A percentile compares a stretch with the other conserved stretches of the same genome.
These are phyloP conservation scores for Brachionus sp. DNA, from an alignment of 1,140 invertebrate genomes.

Conservation along the genomic window DNA sequence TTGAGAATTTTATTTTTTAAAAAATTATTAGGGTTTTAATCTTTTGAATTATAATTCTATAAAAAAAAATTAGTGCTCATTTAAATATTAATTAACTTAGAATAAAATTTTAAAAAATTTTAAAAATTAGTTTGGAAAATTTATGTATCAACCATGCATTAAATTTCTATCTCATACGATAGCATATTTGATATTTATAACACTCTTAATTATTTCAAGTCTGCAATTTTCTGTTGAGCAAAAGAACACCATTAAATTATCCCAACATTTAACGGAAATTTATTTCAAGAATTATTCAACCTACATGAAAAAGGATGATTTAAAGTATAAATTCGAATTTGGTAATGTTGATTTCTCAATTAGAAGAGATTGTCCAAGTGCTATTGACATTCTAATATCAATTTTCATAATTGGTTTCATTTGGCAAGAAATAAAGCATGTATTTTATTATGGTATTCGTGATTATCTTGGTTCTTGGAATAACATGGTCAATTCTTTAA, in stretches of 20 bases:
- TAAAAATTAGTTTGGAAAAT: constrained; percentile 50
- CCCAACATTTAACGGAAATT: neutral
- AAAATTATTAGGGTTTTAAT: too few relatives aligned
- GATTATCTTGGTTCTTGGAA: constrained; percentile 56
- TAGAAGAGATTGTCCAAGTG: neutral
- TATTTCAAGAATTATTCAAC: constrained; percentile 24
- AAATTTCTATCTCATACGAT: constrained; percentile 61
- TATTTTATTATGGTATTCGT: constrained; percentile 52
- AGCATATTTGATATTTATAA: constrained; percentile 67
- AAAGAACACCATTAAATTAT: constrained; percentile 12
- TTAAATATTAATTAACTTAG: too few relatives aligned
- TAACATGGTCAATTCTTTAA: constrained; percentile 55
- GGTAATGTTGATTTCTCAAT: constrained; percentile 17
- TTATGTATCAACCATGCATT: constrained; percentile 54
- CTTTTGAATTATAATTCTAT: too few relatives aligned
- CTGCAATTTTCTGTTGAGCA: constrained; percentile 37
- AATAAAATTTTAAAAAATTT: neutral
- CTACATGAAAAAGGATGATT: neutral
- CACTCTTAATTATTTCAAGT: constrained; percentile 61
- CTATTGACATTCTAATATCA: constrained; percentile 24
- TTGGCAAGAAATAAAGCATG: constrained; percentile 56
- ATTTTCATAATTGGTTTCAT: constrained; percentile 51
- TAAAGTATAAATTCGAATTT: constrained; percentile 23
- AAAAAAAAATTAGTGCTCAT: neutral
- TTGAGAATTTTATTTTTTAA: too few relatives aligned